These are phyloP conservation scores for Prorops nasuta DNA, from an alignment of 1,140 invertebrate species.

Conservation along the genomic window DNA sequence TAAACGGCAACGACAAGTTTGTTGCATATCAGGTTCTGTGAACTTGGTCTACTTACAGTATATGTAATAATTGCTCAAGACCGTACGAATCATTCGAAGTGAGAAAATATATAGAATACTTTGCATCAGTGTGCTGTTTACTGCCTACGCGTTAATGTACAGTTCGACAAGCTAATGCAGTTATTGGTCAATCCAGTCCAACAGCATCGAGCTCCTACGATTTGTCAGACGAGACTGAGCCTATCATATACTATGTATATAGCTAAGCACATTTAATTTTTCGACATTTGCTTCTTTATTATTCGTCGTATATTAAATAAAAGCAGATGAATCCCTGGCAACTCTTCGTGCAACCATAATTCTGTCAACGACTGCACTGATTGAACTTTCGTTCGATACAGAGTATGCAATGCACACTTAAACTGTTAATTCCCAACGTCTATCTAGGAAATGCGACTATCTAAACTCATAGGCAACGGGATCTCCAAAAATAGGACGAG, in stretches of 20 bases:
- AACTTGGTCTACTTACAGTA: too few relatives aligned
- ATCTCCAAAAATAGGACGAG: too few relatives aligned
- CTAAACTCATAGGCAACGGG: too few relatives aligned
- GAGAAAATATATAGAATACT: background rate
- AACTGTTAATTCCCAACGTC: constrained; percentile 1
- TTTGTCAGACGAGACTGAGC: background rate
- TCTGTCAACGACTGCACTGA: too few relatives aligned
- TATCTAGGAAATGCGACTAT: too few relatives aligned
- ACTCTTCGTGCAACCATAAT: background rate
- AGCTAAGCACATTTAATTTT: background rate
- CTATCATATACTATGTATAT: background rate
- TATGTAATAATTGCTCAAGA: background rate
- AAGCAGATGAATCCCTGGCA: background rate
- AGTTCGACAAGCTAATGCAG: too few relatives aligned
- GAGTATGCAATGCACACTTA: too few relatives aligned
- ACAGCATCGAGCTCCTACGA: background rate
- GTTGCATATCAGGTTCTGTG: too few relatives aligned
- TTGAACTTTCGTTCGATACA: too few relatives aligned
- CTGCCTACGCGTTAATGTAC: background rate
- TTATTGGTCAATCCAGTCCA: too few relatives aligned
- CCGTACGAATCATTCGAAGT: background rate
- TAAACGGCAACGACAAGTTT: too few relatives aligned
- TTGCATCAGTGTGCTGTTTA: background rate
- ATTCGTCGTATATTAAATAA: background rate
- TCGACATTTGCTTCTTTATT: background rate